Percentiles rank a stretch among this genome's conserved stretches.
Evolutionary conservation across 64 coral and sea anemone species (phyloP).

Genomic region (Hydrozoanthus tunicans): DNA sequence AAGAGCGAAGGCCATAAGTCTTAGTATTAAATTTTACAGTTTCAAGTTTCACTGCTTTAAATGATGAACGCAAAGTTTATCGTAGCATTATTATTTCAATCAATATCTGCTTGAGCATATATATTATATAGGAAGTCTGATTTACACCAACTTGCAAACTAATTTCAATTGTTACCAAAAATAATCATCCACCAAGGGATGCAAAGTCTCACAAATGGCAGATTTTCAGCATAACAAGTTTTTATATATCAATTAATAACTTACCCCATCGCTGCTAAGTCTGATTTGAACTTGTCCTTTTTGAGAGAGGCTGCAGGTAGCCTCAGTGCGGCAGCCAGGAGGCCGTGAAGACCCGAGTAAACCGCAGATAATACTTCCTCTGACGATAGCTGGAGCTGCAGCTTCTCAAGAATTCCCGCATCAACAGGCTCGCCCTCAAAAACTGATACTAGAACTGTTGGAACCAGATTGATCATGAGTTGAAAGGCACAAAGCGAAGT

Average conservation of each 20-base stretch:
- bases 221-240: too few species aligned
- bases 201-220: too few species aligned
- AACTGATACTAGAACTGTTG: slow-evolving; percentile 72
- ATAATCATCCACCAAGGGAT: too few species aligned
- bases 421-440: slow-evolving; percentile 77
- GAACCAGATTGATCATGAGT: not conserved
- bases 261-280: slow-evolving; percentile 78
- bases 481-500: not conserved
- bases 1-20: too few species aligned
- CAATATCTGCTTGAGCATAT: too few species aligned
- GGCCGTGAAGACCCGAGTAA: slow-evolving; percentile 73
- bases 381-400: slow-evolving; percentile 53
- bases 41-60: too few species aligned
- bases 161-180: too few species aligned
- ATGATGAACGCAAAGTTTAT: too few species aligned
- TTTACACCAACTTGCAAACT: too few species aligned
- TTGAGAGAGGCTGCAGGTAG: slow-evolving; percentile 79
- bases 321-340: slow-evolving; percentile 74
- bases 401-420: slow-evolving; percentile 59
- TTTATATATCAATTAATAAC: not conserved
- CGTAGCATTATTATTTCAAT: too few species aligned
- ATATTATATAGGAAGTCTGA: too few species aligned
- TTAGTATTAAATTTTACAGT: too few species aligned
- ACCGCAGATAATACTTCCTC: slow-evolving; percentile 68
- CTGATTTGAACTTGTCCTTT: slow-evolving; percentile 79